Evolutionary conservation across 2,888 invertebrate species (phyloP), one percentile per base, ranked within the genome.

Genomic region (Ectemnius lituratus): DNA sequence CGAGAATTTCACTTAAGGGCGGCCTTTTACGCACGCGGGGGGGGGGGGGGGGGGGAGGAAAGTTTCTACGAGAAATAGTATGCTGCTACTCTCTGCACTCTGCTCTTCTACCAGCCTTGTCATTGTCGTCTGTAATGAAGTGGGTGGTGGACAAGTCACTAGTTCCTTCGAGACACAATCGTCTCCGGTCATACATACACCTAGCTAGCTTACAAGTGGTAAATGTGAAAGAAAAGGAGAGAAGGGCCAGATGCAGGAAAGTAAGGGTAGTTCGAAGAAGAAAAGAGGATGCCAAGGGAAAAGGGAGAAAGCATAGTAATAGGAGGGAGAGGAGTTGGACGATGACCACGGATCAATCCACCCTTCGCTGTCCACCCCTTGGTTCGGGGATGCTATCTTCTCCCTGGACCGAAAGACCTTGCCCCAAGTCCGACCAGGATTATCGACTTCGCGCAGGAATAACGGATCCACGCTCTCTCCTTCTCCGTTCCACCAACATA

Each of bases 1-100:
- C 78, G 83, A 79, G 86, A 87, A 88, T 89, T 90, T 88, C 87
- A 89, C 87, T 89, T 88, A 86, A 85, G 86, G 84, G 83, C 71
- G 62, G 37, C 37, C 75, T 69, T 23, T 2, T 23, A 20, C 20
- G 23, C 23, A n/a, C n/a, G n/a, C n/a, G n/a, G n/a, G n/a, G n/a
- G n/a, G n/a, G n/a, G n/a, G n/a, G n/a, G n/a, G n/a, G n/a, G 70
- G 68, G 70, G 65, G 60, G 70, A 72, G 73, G 76, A 79, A 78
- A 80, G 77, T 80, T 68, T 76, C 37, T 46, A 72, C 73, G 74
- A 73, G 71, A 67, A 63, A 20, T 58, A 66, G 63, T 65, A 66
- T 63, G 28, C 67, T 68, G 56, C 62, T 68, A 57, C 62, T 59
- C 56, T 63, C 47, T 57, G 69, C 62, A 56, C 59, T 64, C 67